Evolutionary conservation across 1,140 invertebrate species (phyloP).

Genomic region (Zaprionus africanus): DNA sequence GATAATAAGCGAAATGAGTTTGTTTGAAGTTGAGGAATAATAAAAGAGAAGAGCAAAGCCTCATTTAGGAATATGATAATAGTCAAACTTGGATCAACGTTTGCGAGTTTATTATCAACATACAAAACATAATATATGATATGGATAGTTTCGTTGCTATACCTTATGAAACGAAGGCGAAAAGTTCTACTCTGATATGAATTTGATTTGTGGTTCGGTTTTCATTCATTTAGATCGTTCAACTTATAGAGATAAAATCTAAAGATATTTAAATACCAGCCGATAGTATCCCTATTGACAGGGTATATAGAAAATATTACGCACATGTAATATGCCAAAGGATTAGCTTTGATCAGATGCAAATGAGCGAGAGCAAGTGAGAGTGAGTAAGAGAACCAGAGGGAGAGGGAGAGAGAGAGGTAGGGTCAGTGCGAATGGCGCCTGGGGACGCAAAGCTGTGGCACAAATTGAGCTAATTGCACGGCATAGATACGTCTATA

Average conservation of each 20-base stretch:
- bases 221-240: too few relatives aligned
- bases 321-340: constrained; percentile 65
- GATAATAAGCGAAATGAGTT: too few relatives aligned
- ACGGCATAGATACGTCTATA: constrained; percentile 49
- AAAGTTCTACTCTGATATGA: too few relatives aligned
- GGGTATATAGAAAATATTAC: constrained; percentile 23
- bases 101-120: too few relatives aligned
- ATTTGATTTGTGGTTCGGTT: too few relatives aligned
- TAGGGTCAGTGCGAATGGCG: constrained; percentile 5
- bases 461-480: constrained; percentile 82
- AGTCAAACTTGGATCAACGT: too few relatives aligned
- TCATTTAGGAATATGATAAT: too few relatives aligned
- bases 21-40: too few relatives aligned
- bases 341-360: constrained; percentile 76
- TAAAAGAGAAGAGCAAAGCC: too few relatives aligned
- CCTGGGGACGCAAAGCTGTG: constrained; percentile 37
- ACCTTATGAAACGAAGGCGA: background rate
- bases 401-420: background rate
- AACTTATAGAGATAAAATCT: too few relatives aligned
- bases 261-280: too few relatives aligned
- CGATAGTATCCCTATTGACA: background rate
- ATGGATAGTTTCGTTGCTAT: background rate
- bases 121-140: too few relatives aligned
- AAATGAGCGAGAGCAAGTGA: constrained; percentile 28
- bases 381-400: background rate